Conservation (phyloP, 2,113 vertebrate species). For the Gobius niger region DNA sequence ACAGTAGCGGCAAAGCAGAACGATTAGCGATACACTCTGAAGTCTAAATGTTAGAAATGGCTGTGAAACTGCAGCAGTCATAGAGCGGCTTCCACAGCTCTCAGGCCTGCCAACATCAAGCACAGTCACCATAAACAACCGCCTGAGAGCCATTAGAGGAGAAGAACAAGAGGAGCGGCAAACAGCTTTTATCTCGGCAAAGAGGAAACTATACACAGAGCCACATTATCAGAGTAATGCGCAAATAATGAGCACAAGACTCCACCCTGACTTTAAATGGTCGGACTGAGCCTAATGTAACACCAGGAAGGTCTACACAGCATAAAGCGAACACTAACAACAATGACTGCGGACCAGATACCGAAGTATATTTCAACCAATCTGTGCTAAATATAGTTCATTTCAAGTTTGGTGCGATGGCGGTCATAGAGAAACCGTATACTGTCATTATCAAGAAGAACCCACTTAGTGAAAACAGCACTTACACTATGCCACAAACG, state of each 20-base stretch:
- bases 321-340: not conserved
- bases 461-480: not conserved
- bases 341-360: too few species aligned
- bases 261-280: slow-evolving; percentile 22
- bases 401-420: not conserved
- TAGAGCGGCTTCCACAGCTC: slow-evolving; percentile 15
- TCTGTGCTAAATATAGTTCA: too few species aligned
- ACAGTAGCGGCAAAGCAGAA: not conserved
- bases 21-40: not conserved
- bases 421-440: not conserved
- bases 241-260: slow-evolving; percentile 14
- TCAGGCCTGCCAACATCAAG: slow-evolving; percentile 32
- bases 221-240: slow-evolving; percentile 24
- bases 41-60: slow-evolving; percentile 1
- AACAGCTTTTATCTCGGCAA: slow-evolving; percentile 18
- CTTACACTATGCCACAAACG: not conserved
- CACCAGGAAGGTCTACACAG: not conserved
- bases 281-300: slow-evolving; percentile 9
- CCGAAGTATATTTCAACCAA: too few species aligned
- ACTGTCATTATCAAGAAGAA: not conserved
- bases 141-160: slow-evolving; percentile 6
- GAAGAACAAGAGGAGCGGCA: not conserved
- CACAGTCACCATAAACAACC: slow-evolving; percentile 31
- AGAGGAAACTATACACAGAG: slow-evolving; percentile 13
- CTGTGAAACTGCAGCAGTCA: not conserved